These are phyloP conservation scores for Calyptommatus sinebrachiatus DNA, from an alignment of 2,113 vertebrate genomes.

Conservation along the genomic window DNA sequence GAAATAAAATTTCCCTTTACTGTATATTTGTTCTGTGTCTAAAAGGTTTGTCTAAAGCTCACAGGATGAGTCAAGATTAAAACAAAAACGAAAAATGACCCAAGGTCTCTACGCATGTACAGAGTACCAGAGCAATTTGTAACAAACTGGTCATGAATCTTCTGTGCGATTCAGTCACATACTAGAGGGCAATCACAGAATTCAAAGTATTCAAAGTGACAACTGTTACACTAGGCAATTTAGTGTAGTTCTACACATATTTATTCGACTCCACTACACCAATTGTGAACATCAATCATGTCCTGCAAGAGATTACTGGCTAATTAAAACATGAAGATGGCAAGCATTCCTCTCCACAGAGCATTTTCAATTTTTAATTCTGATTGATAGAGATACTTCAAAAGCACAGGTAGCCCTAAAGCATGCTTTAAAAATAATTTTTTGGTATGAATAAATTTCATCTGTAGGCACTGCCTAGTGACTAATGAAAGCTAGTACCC, in stretches of 20 bases:
- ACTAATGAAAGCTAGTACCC: not conserved
- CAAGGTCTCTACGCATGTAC: too few relatives aligned
- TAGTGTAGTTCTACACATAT: not conserved
- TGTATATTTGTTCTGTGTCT: too few relatives aligned
- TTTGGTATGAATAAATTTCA: not conserved
- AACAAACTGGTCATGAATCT: not conserved
- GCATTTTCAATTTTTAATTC: accelerated
- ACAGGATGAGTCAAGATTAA: too few relatives aligned
- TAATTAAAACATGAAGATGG: not conserved
- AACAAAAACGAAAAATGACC: too few relatives aligned
- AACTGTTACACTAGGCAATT: not conserved
- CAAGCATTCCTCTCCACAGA: not conserved
- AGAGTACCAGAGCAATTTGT: too few relatives aligned
- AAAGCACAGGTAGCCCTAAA: not conserved
- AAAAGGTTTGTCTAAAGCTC: too few relatives aligned
- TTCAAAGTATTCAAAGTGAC: not conserved
- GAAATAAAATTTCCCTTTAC: too few relatives aligned
- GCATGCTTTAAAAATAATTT: not conserved
- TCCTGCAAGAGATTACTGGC: not conserved
- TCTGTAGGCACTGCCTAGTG: conserved; percentile 1
- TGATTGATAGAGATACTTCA: not conserved
- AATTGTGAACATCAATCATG: not conserved
- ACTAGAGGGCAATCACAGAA: not conserved
- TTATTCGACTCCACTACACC: not conserved
- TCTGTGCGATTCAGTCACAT: not conserved